Conservation (phyloP, 1,140 invertebrate genomes). For the Sarcophaga bullata region DNA sequence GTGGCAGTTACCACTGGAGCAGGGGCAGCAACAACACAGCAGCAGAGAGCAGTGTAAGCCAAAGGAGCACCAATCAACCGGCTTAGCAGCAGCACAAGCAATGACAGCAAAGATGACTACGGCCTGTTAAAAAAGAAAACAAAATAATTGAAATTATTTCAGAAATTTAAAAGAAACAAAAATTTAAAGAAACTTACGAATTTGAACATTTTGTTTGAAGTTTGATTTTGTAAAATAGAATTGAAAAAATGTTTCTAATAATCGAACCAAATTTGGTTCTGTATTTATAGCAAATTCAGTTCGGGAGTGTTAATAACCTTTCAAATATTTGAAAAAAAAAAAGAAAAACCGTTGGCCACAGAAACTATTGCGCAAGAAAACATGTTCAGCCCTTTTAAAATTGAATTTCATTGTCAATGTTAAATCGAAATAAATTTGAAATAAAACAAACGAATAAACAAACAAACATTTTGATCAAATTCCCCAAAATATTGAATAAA, state of each 20-base stretch:
- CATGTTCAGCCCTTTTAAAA: too few species aligned
- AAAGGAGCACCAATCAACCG: slow-evolving; percentile 49
- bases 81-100: slow-evolving; percentile 35
- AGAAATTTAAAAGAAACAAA: too few species aligned
- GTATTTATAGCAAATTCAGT: background rate
- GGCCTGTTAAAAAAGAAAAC: background rate
- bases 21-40: slow-evolving; percentile 48
- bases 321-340: too few species aligned
- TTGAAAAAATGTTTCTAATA: background rate
- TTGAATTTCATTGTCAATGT: too few species aligned
- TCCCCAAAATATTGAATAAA: too few species aligned
- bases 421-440: too few species aligned
- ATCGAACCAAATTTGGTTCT: background rate
- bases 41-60: slow-evolving; percentile 51
- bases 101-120: background rate
- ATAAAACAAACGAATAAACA: too few species aligned
- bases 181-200: background rate
- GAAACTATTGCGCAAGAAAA: too few species aligned
- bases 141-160: too few species aligned
- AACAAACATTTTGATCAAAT: too few species aligned
- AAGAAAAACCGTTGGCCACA: too few species aligned
- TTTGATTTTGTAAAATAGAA: background rate
- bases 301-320: too few species aligned
- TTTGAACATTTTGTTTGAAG: background rate
- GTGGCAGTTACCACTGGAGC: slow-evolving; percentile 65